Percentiles rank a stretch among this genome's conserved stretches.
Evolutionary conservation across 1,140 invertebrate species (phyloP).

Genomic region (Asobara japonica): DNA sequence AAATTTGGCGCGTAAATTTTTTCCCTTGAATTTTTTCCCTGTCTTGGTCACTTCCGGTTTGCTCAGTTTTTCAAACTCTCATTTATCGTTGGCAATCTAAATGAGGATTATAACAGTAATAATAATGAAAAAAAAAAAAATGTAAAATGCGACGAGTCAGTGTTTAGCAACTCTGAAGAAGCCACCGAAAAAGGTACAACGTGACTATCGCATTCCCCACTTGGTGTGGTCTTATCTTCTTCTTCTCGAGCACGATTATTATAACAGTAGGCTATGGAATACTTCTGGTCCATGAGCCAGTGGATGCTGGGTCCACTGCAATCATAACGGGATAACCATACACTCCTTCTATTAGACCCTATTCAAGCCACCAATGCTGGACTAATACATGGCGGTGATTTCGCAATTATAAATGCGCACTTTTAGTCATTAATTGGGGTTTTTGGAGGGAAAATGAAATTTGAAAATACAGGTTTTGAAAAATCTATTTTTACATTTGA

Average conservation of each 20-base stretch:
- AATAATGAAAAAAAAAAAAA: constrained; percentile 1
- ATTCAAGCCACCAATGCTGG: constrained; percentile 32
- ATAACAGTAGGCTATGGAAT: constrained; percentile 41
- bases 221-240: constrained; percentile 32
- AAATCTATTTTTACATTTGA: background rate
- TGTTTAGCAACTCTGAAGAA: constrained; percentile 27
- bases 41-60: too few relatives aligned
- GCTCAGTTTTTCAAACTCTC: too few relatives aligned
- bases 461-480: background rate
- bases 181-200: constrained; percentile 23
- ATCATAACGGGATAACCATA: constrained; percentile 53
- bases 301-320: constrained; percentile 37
- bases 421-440: constrained; percentile 2
- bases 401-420: constrained; percentile 24
- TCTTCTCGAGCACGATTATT: constrained; percentile 37
- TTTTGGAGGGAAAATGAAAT: background rate
- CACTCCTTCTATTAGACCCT: constrained; percentile 43
- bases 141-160: background rate
- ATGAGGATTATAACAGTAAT: background rate
- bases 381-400: constrained; percentile 25
- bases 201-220: constrained; percentile 23
- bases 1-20: too few relatives aligned
- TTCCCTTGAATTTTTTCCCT: too few relatives aligned
- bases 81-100: too few relatives aligned
- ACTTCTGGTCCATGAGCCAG: constrained; percentile 13